These are phyloP conservation scores for Drosophila longiperda DNA, from an alignment of 2,888 invertebrate genomes.

Conservation along the genomic window DNA sequence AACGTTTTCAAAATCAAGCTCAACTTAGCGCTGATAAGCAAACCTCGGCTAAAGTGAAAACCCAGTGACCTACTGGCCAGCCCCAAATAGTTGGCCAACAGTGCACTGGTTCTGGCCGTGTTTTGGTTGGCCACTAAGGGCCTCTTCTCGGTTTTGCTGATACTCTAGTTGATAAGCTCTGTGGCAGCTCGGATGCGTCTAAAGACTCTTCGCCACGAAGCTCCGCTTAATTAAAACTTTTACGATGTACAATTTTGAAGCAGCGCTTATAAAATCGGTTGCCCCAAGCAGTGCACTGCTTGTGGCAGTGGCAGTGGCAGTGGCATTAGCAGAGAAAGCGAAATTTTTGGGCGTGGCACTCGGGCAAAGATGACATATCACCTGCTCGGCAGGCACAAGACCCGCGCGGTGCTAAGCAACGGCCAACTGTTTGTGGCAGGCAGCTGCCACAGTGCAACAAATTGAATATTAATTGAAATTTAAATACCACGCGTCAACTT, in stretches of 20 bases:
- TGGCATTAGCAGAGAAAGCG: conserved; percentile 4
- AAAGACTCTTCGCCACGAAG: conserved; percentile 28
- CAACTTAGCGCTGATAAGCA: conserved; percentile 69
- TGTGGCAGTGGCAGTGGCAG: conserved; percentile 1
- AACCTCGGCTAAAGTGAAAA: conserved; percentile 73
- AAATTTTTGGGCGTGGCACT: conserved; percentile 33
- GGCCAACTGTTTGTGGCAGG: neutral
- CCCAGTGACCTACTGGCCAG: conserved; percentile 69
- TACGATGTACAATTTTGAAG: conserved; percentile 47
- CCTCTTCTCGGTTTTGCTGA: conserved; percentile 18
- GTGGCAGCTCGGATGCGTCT: conserved; percentile 20
- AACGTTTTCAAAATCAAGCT: conserved; percentile 70
- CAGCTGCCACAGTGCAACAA: conserved; percentile 25
- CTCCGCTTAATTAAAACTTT: conserved; percentile 75
- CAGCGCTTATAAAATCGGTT: conserved; percentile 72
- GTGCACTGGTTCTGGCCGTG: conserved; percentile 22
- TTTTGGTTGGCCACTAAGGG: conserved; percentile 36
- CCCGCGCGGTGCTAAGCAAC: conserved; percentile 24
- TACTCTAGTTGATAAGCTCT: conserved; percentile 56
- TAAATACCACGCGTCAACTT: neutral
- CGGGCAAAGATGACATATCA: conserved; percentile 56
- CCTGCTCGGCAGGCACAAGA: conserved; percentile 16
- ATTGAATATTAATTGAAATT: neutral
- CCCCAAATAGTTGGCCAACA: conserved; percentile 39
- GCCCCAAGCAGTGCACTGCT: conserved; percentile 51